Percentiles rank a stretch among this genome's conserved stretches.
Conservation (phyloP, 2,113 vertebrate genomes). For the Mugil cephalus region DNA sequence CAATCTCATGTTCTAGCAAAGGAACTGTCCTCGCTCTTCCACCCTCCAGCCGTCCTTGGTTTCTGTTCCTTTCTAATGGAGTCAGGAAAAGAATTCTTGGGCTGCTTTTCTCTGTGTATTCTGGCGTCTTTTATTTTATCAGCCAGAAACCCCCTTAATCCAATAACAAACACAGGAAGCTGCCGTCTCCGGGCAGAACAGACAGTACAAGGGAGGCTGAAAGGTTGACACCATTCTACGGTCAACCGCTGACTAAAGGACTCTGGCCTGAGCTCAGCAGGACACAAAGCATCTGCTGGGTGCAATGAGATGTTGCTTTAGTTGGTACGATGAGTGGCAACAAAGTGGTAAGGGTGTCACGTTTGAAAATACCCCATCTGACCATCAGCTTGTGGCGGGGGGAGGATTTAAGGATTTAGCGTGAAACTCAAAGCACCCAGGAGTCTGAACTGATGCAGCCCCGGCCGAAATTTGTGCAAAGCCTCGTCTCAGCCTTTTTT, state of each 20-base stretch:
- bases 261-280: constrained; percentile 12
- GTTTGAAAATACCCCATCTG: constrained; percentile 25
- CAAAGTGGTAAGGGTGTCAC: constrained; percentile 42
- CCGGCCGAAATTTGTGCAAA: neutral
- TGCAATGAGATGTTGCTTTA: constrained; percentile 40
- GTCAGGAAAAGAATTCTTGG: constrained; percentile 21
- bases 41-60: constrained; percentile 1
- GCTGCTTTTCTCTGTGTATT: constrained; percentile 31
- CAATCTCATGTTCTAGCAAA: constrained; percentile 4
- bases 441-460: constrained; percentile 17
- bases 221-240: constrained; percentile 13
- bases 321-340: constrained; percentile 26
- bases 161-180: constrained; percentile 85
- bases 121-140: constrained; percentile 63
- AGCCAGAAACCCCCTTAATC: constrained; percentile 42
- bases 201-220: constrained; percentile 47
- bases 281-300: constrained; percentile 60
- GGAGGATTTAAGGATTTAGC: constrained; percentile 30
- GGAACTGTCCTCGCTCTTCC: neutral
- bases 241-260: constrained; percentile 22
- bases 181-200: constrained; percentile 63
- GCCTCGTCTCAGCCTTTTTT: constrained; percentile 4
- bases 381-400: constrained; percentile 20
- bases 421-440: constrained; percentile 23
- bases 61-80: neutral